Conservation (phyloP, 2,888 invertebrate genomes). For the Pristionchus fissidentatus region DNA sequence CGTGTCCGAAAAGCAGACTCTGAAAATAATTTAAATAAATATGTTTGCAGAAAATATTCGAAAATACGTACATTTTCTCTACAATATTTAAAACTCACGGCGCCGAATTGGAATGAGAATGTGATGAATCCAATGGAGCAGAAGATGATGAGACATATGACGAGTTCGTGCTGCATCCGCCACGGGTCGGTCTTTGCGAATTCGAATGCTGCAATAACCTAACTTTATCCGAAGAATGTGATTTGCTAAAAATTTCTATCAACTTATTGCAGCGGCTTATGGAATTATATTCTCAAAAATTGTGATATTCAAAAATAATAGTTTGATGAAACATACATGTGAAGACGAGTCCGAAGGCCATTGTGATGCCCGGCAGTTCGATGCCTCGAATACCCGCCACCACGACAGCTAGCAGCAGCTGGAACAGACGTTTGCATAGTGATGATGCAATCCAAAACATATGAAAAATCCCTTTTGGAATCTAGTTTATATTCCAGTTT, state of each 20-base stretch:
- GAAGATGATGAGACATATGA: constrained; percentile 40
- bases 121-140: constrained; percentile 32
- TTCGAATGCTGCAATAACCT: constrained; percentile 37
- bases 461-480: not conserved
- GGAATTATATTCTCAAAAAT: too few relatives aligned
- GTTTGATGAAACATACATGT: not conserved
- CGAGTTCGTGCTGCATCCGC: constrained; percentile 45
- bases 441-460: not conserved
- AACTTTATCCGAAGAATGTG: not conserved
- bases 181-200: not conserved
- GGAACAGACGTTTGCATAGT: not conserved
- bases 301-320: too few relatives aligned
- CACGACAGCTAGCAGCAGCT: constrained; percentile 16
- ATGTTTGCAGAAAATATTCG: not conserved
- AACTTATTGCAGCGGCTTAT: not conserved
- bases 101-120: constrained; percentile 25
- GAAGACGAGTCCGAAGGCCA: constrained; percentile 46
- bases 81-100: constrained; percentile 6
- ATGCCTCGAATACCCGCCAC: constrained; percentile 42
- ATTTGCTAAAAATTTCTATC: not conserved
- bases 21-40: not conserved
- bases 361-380: constrained; percentile 47
- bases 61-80: too few relatives aligned
- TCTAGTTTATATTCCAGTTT: not conserved
- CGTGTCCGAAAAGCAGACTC: constrained; percentile 44